phyloP scores from a whole-genome alignment of 1,140 invertebrate species.

The Aphelenchoides besseyi region DNA sequence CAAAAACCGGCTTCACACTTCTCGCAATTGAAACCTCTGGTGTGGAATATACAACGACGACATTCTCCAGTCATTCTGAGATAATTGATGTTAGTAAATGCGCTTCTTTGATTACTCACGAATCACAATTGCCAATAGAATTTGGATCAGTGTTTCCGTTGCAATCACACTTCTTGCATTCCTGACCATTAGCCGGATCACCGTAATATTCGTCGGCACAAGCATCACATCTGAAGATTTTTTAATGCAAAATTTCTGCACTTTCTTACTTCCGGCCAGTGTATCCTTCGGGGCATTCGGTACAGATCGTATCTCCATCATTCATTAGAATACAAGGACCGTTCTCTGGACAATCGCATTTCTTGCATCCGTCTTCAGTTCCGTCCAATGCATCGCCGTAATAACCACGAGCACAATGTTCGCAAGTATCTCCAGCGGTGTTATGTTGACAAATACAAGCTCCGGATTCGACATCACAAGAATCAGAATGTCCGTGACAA shows the following conservation, averaged over 20 bases:
- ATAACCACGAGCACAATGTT: conserved; percentile 83
- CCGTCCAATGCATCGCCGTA: conserved; percentile 87
- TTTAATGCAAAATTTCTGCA: neutral
- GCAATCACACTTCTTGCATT: conserved; percentile 83
- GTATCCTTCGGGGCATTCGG: conserved; percentile 75
- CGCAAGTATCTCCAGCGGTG: conserved; percentile 72
- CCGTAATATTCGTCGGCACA: conserved; percentile 93
- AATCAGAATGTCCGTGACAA: conserved; percentile 88
- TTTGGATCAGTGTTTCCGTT: conserved; percentile 92
- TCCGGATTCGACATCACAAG: conserved; percentile 88
- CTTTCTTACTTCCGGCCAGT: conserved; percentile 3
- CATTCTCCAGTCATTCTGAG: conserved; percentile 85
- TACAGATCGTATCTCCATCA: conserved; percentile 77
- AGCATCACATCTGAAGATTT: conserved; percentile 72
- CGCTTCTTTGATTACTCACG: conserved; percentile 3
- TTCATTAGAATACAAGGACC: conserved; percentile 88
- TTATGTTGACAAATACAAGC: conserved; percentile 44
- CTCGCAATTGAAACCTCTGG: conserved; percentile 78
- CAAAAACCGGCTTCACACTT: conserved; percentile 76
- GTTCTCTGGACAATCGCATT: conserved; percentile 86
- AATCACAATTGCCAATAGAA: conserved; percentile 86
- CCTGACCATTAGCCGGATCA: conserved; percentile 72
- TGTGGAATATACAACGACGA: conserved; percentile 92
- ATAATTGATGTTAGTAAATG: conserved; percentile 15
- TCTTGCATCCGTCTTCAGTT: conserved; percentile 80